A percentile compares a stretch with the other conserved stretches of the same genome.
Conservation (phyloP, 2,113 vertebrate species). For the Lamprotornis superbus region DNA sequence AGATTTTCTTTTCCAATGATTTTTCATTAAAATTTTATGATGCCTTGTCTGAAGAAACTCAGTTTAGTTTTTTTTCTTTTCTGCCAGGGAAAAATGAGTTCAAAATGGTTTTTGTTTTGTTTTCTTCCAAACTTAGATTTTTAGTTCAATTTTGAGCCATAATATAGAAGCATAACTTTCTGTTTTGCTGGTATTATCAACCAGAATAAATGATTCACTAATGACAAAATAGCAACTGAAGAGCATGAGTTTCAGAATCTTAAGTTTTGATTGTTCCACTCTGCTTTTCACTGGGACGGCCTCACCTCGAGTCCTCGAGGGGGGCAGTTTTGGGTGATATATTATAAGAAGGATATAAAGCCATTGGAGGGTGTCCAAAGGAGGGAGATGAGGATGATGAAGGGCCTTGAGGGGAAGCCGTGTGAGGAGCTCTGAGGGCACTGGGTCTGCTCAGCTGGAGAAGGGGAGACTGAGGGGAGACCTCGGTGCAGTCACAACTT, state of each 20-base stretch:
- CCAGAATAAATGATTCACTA: background rate
- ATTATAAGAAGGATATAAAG: background rate
- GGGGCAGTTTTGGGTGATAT: background rate
- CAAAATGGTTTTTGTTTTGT: background rate
- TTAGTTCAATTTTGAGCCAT: accelerated
- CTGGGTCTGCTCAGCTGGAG: background rate
- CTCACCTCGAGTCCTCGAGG: background rate
- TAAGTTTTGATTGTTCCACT: background rate
- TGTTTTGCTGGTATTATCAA: background rate
- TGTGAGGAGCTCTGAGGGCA: background rate
- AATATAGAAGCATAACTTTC: background rate
- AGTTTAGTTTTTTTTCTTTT: background rate
- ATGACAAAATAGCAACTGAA: background rate
- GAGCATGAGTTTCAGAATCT: accelerated
- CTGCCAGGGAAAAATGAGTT: accelerated
- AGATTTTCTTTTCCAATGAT: background rate
- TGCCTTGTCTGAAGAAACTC: background rate
- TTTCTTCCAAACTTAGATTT: background rate
- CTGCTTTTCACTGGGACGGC: accelerated
- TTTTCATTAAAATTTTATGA: background rate
- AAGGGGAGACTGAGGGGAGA: background rate
- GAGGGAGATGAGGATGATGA: background rate
- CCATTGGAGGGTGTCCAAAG: background rate
- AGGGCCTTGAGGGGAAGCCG: accelerated
- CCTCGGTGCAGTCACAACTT: accelerated